Percentiles rank a stretch among this genome's conserved stretches.
These are phyloP conservation scores for Atrina japonica DNA, from an alignment of 2,888 invertebrate genomes.

Conservation along the genomic window DNA sequence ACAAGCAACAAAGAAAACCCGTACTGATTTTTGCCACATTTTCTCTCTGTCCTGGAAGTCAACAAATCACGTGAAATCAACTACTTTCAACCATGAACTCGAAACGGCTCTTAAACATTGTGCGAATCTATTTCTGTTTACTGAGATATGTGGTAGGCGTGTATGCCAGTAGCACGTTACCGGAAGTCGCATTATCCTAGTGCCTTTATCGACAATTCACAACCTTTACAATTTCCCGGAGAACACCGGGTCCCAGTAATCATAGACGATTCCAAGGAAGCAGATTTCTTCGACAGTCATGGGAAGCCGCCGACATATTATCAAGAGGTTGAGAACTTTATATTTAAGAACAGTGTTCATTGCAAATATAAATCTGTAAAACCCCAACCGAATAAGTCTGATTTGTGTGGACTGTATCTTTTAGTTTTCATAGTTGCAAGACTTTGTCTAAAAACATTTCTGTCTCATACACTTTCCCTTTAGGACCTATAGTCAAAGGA, in stretches of 20 bases:
- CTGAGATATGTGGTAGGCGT: not conserved
- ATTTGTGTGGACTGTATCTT: conserved; percentile 22
- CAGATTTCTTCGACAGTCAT: no score
- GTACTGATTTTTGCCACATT: conserved; percentile 17
- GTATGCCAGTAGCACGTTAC: conserved; percentile 21
- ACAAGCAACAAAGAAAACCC: conserved; percentile 16
- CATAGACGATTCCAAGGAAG: not conserved
- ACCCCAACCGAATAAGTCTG: conserved; percentile 13
- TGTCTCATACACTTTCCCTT: not conserved
- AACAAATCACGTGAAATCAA: conserved; percentile 32
- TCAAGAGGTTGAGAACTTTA: no score
- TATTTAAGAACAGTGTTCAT: conserved; percentile 10
- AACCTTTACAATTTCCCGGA: conserved; percentile 10
- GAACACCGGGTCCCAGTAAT: conserved; percentile 17
- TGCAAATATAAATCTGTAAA: not conserved
- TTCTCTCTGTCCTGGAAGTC: conserved; percentile 15
- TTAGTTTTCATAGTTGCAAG: conserved; percentile 5
- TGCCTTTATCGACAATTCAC: conserved; percentile 14
- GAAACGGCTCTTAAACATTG: conserved; percentile 7
- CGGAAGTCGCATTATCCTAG: conserved; percentile 10
- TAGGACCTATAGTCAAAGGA: not conserved
- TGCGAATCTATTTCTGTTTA: conserved; percentile 4
- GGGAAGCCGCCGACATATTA: no score
- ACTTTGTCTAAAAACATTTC: conserved; percentile 1
- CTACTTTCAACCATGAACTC: conserved; percentile 33